phyloP scores from a whole-genome alignment of 1,140 invertebrate species.

The Lethocerus indicus region DNA sequence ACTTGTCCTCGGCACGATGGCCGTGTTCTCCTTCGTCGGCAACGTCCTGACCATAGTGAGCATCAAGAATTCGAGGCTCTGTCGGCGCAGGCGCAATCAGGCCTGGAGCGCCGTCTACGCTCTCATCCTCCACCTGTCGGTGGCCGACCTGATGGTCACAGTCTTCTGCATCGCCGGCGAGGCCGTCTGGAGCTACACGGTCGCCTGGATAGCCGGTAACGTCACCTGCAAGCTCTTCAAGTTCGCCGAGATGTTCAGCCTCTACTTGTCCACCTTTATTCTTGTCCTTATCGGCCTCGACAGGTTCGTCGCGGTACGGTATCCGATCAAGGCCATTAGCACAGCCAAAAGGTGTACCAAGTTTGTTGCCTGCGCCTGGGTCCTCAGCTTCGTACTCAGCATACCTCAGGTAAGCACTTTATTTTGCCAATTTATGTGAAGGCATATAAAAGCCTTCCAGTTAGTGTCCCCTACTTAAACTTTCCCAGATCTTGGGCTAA shows the following conservation, averaged over 20 bases:
- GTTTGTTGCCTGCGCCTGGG: conserved; percentile 44
- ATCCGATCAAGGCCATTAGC: conserved; percentile 57
- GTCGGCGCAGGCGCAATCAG: conserved; percentile 24
- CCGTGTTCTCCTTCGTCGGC: conserved; percentile 48
- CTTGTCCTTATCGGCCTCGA: conserved; percentile 62
- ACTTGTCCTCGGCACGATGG: conserved; percentile 44
- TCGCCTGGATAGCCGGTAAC: conserved; percentile 61
- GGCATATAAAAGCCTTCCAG: too few species aligned
- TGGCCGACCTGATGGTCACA: conserved; percentile 60
- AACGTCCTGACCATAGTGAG: conserved; percentile 59
- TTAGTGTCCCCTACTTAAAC: too few species aligned
- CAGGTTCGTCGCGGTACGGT: conserved; percentile 59
- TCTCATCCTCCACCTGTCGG: conserved; percentile 53
- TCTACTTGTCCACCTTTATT: conserved; percentile 64
- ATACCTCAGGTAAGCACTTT: conserved; percentile 66
- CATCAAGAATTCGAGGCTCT: conserved; percentile 28
- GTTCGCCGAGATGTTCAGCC: conserved; percentile 61
- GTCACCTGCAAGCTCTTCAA: conserved; percentile 63
- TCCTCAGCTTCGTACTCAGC: conserved; percentile 50
- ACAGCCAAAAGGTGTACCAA: conserved; percentile 42
- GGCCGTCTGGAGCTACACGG: conserved; percentile 58
- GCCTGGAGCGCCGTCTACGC: conserved; percentile 54
- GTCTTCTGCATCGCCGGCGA: conserved; percentile 65
- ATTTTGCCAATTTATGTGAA: too few species aligned
- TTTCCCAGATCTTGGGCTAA: too few species aligned